Evolutionary conservation across 2,113 vertebrate species (phyloP), one percentile per base, ranked within the genome.

Genomic region (Reinhardtius hippoglossoides): DNA sequence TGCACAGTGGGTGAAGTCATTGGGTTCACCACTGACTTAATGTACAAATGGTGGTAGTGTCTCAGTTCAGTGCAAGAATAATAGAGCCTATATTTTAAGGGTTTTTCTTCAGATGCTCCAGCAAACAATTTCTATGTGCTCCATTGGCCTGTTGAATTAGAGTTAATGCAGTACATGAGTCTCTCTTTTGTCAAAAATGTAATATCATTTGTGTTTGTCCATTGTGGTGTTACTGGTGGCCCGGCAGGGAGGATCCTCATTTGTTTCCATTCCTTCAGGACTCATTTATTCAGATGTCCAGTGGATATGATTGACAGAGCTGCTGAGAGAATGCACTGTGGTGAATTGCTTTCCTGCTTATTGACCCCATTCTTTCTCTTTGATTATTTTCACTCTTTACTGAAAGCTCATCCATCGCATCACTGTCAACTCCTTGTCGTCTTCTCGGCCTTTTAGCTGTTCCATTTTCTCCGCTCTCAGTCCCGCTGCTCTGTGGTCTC

Each of bases 291-390:
- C 54, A 50, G 64, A 80, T 78, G 89, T 86, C 79, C 86, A 73
- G 84, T 58, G 63, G 77, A 59, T 78, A 63, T 92, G 89, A 94
- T 81, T 90, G 92, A 86, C 87, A 82, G 85, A 74, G 62, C 61
- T 71, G 79, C 78, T 81, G 90, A 88, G 73, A 63, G 74, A 44
- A 50, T 70, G 31, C 80, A 85, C 65, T 79, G 82, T 90, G 67
- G 52, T 85, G 69, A 90, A 88, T 84, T 26, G 40, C 65, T 77
- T 81, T 88, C 71, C 74, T 79, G 71, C 82, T 71, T 80, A 86
- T 90, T 91, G 91, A 92, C 88, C 90, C 85, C 86, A 89, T 92
- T 93, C 87, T 90, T 89, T 93, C 92, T 89, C 80, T 80, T n/a
- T 55, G 62, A 77, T 73, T 80, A 59, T 77, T 78, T 76, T 82